Conservation (phyloP, 2,797 vertebrate species). For the Tauraco hartlaubi region DNA sequence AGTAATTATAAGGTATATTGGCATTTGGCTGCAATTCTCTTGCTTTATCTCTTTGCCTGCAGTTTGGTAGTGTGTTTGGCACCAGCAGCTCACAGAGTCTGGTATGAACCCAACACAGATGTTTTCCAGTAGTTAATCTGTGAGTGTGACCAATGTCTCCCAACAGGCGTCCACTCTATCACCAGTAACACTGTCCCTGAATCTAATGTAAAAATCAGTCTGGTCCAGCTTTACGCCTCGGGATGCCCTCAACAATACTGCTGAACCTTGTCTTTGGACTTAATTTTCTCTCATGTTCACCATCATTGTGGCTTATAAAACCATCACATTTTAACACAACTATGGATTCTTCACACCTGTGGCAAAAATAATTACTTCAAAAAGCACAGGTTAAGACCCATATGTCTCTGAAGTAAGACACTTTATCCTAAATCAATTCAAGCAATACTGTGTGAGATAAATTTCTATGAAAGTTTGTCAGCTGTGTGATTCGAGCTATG, state of each 20-base stretch:
- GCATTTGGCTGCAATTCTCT: neutral
- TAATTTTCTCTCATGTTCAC: neutral
- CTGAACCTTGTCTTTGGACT: neutral
- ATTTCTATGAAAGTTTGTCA: conserved; percentile 41
- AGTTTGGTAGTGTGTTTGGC: neutral
- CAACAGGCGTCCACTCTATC: neutral
- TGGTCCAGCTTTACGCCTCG: neutral
- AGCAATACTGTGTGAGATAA: conserved; percentile 6
- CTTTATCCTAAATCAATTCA: conserved; percentile 51
- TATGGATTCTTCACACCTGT: neutral
- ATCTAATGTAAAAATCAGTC: neutral
- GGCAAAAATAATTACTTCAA: conserved; percentile 5
- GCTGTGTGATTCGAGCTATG: conserved; percentile 2
- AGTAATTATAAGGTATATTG: neutral
- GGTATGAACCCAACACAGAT: neutral
- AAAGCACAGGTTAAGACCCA: neutral
- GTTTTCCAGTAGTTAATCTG: neutral
- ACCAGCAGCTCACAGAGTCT: neutral
- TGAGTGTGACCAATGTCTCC: neutral
- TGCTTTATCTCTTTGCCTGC: neutral
- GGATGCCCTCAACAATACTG: neutral
- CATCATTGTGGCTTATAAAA: neutral
- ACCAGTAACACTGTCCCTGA: neutral
- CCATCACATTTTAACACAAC: neutral
- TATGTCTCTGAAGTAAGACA: neutral